These are phyloP conservation scores for Magallana nippona DNA, from an alignment of 2,888 invertebrate species.

Conservation along the genomic window DNA sequence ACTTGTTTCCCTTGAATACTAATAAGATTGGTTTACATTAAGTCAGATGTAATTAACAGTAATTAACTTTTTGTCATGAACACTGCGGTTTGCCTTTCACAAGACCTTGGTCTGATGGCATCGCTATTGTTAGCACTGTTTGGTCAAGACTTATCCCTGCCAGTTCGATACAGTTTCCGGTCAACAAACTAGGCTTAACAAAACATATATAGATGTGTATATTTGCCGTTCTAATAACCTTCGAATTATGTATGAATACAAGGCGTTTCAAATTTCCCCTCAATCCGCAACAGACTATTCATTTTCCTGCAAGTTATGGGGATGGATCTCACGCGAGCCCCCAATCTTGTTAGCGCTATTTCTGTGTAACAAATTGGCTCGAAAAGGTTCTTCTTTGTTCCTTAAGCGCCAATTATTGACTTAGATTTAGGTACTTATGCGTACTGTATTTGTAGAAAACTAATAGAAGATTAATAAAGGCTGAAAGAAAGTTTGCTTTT, in stretches of 20 bases:
- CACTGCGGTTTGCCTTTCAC: too few species aligned
- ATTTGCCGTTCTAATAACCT: not conserved
- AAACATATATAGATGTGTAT: not conserved
- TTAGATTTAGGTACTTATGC: constrained; percentile 39
- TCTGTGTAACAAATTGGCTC: constrained; percentile 39
- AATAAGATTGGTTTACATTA: too few species aligned
- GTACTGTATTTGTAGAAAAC: constrained; percentile 34
- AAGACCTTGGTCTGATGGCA: not conserved
- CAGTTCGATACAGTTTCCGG: constrained; percentile 13
- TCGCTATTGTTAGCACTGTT: not conserved
- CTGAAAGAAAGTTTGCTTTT: constrained; percentile 36
- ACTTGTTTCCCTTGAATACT: too few species aligned
- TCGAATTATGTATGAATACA: not conserved
- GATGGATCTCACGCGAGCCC: constrained; percentile 1
- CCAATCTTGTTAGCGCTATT: constrained; percentile 29
- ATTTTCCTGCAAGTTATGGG: not conserved
- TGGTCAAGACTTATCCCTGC: not conserved
- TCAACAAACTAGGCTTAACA: constrained; percentile 11
- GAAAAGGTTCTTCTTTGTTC: constrained; percentile 37
- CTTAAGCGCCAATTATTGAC: constrained; percentile 29
- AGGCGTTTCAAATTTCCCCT: constrained; percentile 9
- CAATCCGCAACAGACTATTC: not conserved
- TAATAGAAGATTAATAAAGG: constrained; percentile 43
- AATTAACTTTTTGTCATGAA: too few species aligned
- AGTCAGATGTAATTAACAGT: too few species aligned